A percentile compares a stretch with the other conserved stretches of the same genome.
These are phyloP conservation scores for Phyllotis vaccarum DNA, from an alignment of 2,797 vertebrate genomes.

Conservation along the genomic window DNA sequence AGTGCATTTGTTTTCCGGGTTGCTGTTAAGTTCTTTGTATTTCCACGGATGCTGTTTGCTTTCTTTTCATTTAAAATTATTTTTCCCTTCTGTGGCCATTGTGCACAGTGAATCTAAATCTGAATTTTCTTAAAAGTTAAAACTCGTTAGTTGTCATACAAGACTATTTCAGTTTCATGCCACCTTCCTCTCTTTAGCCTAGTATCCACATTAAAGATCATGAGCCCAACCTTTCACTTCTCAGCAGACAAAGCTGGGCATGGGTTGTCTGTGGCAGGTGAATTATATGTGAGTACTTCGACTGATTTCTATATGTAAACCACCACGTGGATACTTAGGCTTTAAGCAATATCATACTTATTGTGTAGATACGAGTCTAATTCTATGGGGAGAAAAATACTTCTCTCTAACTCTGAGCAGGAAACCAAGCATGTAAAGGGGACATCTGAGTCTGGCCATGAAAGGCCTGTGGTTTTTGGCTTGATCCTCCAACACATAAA, in stretches of 20 bases:
- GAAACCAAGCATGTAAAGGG: neutral
- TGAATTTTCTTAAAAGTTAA: neutral
- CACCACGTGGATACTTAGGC: neutral
- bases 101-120: neutral
- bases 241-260: neutral
- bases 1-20: neutral
- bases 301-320: neutral
- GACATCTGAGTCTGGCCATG: neutral
- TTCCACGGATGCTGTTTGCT: neutral
- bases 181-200: neutral
- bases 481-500: neutral
- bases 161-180: neutral
- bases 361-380: neutral
- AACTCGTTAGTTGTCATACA: neutral
- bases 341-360: neutral
- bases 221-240: neutral
- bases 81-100: neutral
- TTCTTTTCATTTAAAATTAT: neutral
- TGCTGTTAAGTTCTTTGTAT: neutral
- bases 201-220: rapidly evolving
- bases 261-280: neutral
- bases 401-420: neutral
- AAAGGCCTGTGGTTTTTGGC: neutral
- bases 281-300: too few relatives aligned
- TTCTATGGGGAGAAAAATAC: neutral